Percentiles rank a stretch among this genome's conserved stretches.
These are phyloP conservation scores for Synergus umbraculus DNA, from an alignment of 2,888 invertebrate genomes.

Conservation along the genomic window DNA sequence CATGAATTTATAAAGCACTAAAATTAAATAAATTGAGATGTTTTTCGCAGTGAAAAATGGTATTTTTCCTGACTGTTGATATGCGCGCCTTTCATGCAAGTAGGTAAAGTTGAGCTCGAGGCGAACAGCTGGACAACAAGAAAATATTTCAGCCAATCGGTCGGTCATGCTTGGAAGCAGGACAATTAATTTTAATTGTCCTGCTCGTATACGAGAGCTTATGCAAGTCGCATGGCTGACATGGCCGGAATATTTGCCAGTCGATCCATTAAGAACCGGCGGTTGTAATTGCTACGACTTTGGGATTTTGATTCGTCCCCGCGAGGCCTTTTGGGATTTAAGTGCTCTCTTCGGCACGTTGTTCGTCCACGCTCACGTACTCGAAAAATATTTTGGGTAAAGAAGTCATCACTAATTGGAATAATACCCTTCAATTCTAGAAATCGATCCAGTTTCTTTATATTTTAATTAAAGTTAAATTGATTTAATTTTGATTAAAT, in stretches of 20 bases:
- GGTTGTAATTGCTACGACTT: conserved; percentile 65
- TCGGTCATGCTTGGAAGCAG: conserved; percentile 56
- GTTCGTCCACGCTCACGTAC: conserved; percentile 64
- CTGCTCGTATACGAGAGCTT: conserved; percentile 55
- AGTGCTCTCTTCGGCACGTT: conserved; percentile 64
- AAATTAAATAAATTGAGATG: background rate
- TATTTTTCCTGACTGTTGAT: background rate
- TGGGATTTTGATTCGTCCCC: conserved; percentile 56
- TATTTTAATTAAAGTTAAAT: background rate
- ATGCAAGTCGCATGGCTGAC: conserved; percentile 66
- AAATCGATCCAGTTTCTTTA: background rate
- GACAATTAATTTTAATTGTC: conserved; percentile 73
- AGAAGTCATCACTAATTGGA: conserved; percentile 2
- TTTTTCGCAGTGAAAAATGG: background rate
- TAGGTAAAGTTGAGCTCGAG: conserved; percentile 1
- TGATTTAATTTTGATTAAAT: too few species aligned
- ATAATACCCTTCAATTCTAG: background rate
- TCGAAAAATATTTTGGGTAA: background rate
- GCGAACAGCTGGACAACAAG: conserved; percentile 53
- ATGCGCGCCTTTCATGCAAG: background rate
- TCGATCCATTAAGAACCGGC: conserved; percentile 67
- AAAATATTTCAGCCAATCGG: conserved; percentile 57
- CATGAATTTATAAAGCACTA: background rate
- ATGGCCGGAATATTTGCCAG: conserved; percentile 69
- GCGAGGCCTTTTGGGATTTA: conserved; percentile 64